Base-by-base conservation (phyloP, 2,888 invertebrate species). In the Hedya salicella region DNA sequence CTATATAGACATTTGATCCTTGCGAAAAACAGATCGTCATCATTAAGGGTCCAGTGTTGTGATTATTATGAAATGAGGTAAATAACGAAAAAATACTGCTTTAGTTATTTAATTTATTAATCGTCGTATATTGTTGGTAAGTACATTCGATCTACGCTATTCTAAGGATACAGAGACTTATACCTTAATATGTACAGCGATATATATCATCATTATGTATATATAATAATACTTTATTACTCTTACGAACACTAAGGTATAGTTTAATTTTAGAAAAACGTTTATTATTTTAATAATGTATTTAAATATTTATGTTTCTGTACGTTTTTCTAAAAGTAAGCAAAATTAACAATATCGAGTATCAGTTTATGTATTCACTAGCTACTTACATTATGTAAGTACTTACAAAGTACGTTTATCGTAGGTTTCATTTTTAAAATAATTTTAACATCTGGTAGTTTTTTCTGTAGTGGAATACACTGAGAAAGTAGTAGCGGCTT, bases 231-330 rank as follows among this genome's bases (percentile, higher is more conserved):
- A 50, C 6, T 32, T 53, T 39, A 17, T 39, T 54, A 54, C 9
- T 52, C 48, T 66, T 49, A 61, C 60, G 66, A 66, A 54, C 66
- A 66, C 66, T 61, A 54, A 60, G 54, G 60, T 66, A 65, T 25
- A 30, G 19, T 6, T 8, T 40, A 32, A 21, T 19, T 60, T 54
- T 60, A 53, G 65, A 54, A 60, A 40, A 60, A 53, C 46, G 36
- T 39, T 48, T 44, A 11, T n/a, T 8, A 17, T 19, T 13, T 9
- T 16, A 39, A 39, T 60, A 16, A n/a, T n/a, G 19, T 49, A 13
- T n/a, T 19, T 42, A 16, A 19, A 19, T 39, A 21, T 11, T 3
- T 14, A 16, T 13, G n/a, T 6, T 36, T 39, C 6, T 8, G 6
- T 16, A 48, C 42, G 42, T 54, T 54, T 66, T 54, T 32, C 60